These are phyloP conservation scores for Pseudois nayaur DNA, from an alignment of 2,113 vertebrate genomes.

Conservation along the genomic window DNA sequence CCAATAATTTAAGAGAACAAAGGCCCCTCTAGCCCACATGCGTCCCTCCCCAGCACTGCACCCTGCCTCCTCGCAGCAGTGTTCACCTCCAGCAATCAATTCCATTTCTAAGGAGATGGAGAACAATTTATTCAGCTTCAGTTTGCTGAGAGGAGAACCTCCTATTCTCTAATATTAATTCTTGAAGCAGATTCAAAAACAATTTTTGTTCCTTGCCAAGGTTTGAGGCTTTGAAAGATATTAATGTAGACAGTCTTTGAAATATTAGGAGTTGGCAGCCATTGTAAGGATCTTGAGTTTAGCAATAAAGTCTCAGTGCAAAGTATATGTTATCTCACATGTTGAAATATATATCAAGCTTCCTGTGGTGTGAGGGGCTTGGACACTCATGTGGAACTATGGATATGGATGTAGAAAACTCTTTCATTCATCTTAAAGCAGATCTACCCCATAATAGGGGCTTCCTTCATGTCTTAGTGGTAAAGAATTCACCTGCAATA, in stretches of 20 bases:
- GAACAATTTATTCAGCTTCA: slow-evolving; percentile 74
- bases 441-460: neutral
- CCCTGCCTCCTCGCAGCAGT: neutral
- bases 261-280: slow-evolving; percentile 51
- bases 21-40: neutral
- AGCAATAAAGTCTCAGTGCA: neutral
- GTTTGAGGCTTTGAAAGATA: slow-evolving; percentile 67
- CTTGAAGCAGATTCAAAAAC: slow-evolving; percentile 71
- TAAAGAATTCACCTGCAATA: neutral
- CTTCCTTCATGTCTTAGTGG: neutral
- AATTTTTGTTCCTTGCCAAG: slow-evolving; percentile 62
- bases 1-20: slow-evolving; percentile 47
- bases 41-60: neutral
- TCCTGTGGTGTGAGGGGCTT: neutral
- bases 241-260: slow-evolving; percentile 66
- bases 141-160: slow-evolving; percentile 70
- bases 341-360: slow-evolving; percentile 8
- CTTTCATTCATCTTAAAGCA: neutral
- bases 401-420: neutral
- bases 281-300: slow-evolving; percentile 34
- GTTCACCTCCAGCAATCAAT: slow-evolving; percentile 54
- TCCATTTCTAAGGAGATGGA: slow-evolving; percentile 68
- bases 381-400: neutral
- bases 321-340: neutral
- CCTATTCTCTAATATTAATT: slow-evolving; percentile 71